A percentile compares a stretch with the other conserved stretches of the same genome.
Conservation (phyloP, 2,888 invertebrate species). For the Sclerodermus sp. region DNA sequence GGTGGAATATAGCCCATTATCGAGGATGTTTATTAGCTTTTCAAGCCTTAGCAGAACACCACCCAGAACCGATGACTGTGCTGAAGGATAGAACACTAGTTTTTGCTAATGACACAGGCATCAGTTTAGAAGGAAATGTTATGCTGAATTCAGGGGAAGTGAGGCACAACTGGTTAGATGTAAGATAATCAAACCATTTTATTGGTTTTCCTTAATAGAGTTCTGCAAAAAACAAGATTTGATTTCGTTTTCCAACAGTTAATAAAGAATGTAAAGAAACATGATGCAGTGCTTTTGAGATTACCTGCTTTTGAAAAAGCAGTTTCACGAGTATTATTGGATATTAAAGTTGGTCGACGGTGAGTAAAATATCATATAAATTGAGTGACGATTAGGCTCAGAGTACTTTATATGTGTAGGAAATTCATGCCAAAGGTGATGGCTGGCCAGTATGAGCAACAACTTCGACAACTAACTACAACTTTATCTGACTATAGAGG, state of each 20-base stretch:
- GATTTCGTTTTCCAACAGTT: slow-evolving; percentile 64
- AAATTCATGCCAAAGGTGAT: slow-evolving; percentile 91
- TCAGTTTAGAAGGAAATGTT: slow-evolving; percentile 87
- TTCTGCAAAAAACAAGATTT: slow-evolving; percentile 5
- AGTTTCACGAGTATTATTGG: slow-evolving; percentile 78
- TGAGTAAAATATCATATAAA: slow-evolving; percentile 54
- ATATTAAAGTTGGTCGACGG: slow-evolving; percentile 83
- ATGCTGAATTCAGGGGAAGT: slow-evolving; percentile 92
- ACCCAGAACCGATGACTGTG: slow-evolving; percentile 70
- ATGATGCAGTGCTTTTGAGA: slow-evolving; percentile 72
- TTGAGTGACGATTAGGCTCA: slow-evolving; percentile 51
- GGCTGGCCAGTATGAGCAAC: slow-evolving; percentile 82
- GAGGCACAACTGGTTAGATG: slow-evolving; percentile 89
- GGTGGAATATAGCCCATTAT: slow-evolving; percentile 88
- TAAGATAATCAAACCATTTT: slow-evolving; percentile 59
- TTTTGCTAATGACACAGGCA: slow-evolving; percentile 88
- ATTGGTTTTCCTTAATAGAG: neutral
- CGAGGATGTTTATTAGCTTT: slow-evolving; percentile 88
- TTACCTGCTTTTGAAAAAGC: slow-evolving; percentile 85
- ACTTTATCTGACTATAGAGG: slow-evolving; percentile 78
- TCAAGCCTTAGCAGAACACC: slow-evolving; percentile 73
- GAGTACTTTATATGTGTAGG: slow-evolving; percentile 62
- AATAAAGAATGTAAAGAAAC: slow-evolving; percentile 77
- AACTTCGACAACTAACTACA: slow-evolving; percentile 82
- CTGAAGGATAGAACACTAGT: slow-evolving; percentile 76